Evolutionary conservation across 2,797 vertebrate genomes (phyloP).

Genomic region (Halcyon badia): DNA sequence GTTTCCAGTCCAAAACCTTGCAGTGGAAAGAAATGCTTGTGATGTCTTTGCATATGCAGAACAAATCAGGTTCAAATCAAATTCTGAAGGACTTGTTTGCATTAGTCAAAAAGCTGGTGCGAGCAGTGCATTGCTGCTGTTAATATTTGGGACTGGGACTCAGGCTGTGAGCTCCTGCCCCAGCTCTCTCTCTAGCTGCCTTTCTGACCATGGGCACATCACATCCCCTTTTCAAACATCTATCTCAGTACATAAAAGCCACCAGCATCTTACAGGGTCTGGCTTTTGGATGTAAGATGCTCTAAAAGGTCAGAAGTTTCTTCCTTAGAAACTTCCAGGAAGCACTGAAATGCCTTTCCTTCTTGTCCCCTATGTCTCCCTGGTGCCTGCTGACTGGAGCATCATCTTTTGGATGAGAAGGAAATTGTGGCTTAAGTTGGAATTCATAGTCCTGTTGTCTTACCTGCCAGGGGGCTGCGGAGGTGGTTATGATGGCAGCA

Average conservation of each 20-base stretch:
- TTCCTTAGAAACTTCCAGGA: background rate
- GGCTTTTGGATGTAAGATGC: background rate
- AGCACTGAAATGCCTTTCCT: background rate
- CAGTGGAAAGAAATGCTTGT: background rate
- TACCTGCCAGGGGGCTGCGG: background rate
- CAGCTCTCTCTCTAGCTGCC: background rate
- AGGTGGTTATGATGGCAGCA: background rate
- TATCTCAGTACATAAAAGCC: background rate
- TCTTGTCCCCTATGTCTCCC: background rate
- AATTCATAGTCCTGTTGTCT: background rate
- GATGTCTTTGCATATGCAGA: background rate
- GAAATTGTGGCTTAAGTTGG: background rate
- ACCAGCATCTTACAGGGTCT: background rate
- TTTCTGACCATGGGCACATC: background rate
- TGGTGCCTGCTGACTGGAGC: background rate
- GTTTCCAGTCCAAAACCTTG: constrained; percentile 3
- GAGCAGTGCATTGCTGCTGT: background rate
- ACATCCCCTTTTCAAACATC: background rate
- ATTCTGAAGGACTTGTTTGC: background rate
- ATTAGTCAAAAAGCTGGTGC: background rate
- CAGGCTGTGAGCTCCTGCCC: background rate
- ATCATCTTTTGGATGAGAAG: background rate
- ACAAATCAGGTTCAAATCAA: background rate
- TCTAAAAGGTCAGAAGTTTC: background rate
- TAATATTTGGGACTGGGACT: background rate